Base-by-base conservation (phyloP, 2,113 vertebrate genomes). In the Chroicocephalus ridibundus region DNA sequence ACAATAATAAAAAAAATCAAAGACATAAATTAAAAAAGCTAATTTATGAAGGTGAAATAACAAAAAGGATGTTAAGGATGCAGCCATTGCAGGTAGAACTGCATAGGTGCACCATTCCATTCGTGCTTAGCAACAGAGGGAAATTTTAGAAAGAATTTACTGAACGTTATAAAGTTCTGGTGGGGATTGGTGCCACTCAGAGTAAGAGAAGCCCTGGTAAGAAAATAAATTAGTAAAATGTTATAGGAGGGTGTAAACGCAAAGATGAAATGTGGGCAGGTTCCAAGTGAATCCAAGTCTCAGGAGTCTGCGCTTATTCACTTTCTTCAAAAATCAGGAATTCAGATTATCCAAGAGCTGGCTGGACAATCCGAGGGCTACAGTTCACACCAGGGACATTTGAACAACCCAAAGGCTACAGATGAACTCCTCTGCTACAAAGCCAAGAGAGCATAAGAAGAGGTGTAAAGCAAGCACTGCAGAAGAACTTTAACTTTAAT, bases 261-360 rank as follows among this genome's bases (percentile, higher is more conserved):
- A 22, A 46, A 82, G 51, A 36, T 29, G 61, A 71, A 52, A 62
- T 16, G 15, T 8, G 47, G 16, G 24, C 20, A 71, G 0, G 0
- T 44, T 66, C 42, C 61, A 24, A 15, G 55, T 5, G 55, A 92
- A 82, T 40, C 14, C n/a, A 49, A 62, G 42, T 25, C 34, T 61
- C 70, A 40, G 40, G 2, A 24, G 13, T 6, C 3, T 8, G 12
- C 24, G 25, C 9, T 34, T 2, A 0, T 25, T 47, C 51, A 26
- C 6, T 10, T 40, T 22, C 57, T 40, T 31, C 31, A 70, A n/a
- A 40, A 75, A 24, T 11, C 27, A 75, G 46, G 32, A 86, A 76
- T 46, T 80, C 25, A 7, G 57, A 12, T 40, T 5, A 60, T 8
- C 51, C 38, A 38, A n/a, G 40, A 88, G 31, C 49, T 74, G 65